These are phyloP conservation scores for Ornithorhynchus anatinus DNA, from an alignment of 2,113 vertebrate genomes.

Conservation along the genomic window DNA sequence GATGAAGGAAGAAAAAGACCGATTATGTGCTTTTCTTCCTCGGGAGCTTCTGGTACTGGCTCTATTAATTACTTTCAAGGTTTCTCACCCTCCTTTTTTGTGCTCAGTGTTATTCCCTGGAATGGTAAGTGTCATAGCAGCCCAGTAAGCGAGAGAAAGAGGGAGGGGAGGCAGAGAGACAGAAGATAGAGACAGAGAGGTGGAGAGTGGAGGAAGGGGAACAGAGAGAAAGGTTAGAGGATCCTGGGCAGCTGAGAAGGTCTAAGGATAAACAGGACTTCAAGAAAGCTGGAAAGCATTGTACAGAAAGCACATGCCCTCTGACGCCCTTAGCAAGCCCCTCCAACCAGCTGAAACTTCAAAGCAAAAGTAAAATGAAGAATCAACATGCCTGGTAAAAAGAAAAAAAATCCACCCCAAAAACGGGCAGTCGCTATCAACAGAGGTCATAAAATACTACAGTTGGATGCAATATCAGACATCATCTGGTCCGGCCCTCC, in stretches of 20 bases:
- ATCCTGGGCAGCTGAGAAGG: too few relatives aligned
- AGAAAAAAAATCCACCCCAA: neutral
- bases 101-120: neutral
- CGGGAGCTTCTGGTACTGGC: neutral
- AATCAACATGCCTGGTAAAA: neutral
- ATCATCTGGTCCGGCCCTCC: too few relatives aligned
- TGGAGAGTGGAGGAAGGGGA: rapidly evolving
- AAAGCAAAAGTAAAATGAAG: neutral
- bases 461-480: too few relatives aligned
- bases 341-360: neutral
- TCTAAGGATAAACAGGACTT: too few relatives aligned
- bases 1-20: neutral
- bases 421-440: neutral
- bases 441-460: neutral
- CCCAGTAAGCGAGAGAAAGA: neutral
- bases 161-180: neutral
- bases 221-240: too few relatives aligned
- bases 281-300: neutral
- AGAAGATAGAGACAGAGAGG: neutral
- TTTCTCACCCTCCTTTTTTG: neutral
- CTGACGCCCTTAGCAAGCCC: neutral
- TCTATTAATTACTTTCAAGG: neutral
- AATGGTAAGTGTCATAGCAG: neutral
- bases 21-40: neutral
- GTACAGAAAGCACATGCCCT: neutral